Base-by-base conservation (phyloP, 2,797 vertebrate genomes). In the Pangasius krempfi region DNA sequence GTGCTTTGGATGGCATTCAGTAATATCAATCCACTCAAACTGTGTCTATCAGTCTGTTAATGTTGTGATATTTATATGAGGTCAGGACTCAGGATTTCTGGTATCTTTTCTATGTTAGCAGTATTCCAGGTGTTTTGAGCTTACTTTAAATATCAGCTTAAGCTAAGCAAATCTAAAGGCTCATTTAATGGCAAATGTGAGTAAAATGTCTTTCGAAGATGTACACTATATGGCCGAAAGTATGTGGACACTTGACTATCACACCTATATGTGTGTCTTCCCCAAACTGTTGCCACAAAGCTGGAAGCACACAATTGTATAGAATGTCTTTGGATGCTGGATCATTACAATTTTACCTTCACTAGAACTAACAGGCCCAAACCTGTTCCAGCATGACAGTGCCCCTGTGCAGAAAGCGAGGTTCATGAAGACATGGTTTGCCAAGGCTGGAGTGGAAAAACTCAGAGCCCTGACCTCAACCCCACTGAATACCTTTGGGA, bases 131-230 rank as follows among this genome's bases (percentile, higher is more conserved):
- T 64, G 6, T 64, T 40, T 75, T 82, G 1, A 58, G 4, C 30
- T 56, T 58, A 52, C 50, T 54, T 73, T 27, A 16, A 73, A 5
- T 72, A 37, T 82, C 25, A 10, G 18, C 30, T 44, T 22, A 58
- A 25, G 10, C n/a, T 33, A 56, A 44, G 50, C 8, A 40, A 6
- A 37, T 78, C 54, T 75, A 58, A 40, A 27, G 13, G 25, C 27
- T 75, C 27, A 76, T 52, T 4, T 84, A 27, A 47, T 20, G 22
- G 40, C 33, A 58, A 44, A 56, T 68, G 30, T 56, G n/a, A 78
- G 22, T 54, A 78, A 68, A 85, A 78, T 27, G n/a, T 62, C 8
- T 54, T 56, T 37, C 85, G 25, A 81, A 60, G 64, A 68, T 60
- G 37, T 62, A 60, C 20, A 25, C 10, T 25, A 64, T n/a, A 20